phyloP scores from a whole-genome alignment of 1,140 invertebrate species.

The Drosophila ogumai region DNA sequence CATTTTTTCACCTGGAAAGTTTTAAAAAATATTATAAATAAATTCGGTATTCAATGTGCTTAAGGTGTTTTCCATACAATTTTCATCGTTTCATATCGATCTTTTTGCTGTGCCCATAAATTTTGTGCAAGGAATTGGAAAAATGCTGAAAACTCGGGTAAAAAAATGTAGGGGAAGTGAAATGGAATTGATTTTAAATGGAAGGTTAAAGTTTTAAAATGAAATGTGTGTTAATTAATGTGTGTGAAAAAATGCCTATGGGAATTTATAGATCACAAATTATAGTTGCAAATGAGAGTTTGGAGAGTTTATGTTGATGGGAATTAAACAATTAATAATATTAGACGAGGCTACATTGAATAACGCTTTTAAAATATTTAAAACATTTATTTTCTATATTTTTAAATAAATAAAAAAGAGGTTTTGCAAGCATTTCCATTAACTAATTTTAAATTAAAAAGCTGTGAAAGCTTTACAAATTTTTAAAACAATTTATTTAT shows the following conservation, averaged over 20 bases:
- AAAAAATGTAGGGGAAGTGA: slow-evolving; percentile 1
- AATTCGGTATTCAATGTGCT: slow-evolving; percentile 47
- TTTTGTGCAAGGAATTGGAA: slow-evolving; percentile 8
- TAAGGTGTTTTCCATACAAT: slow-evolving; percentile 56
- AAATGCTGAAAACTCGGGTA: background rate
- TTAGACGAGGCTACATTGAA: too few relatives aligned
- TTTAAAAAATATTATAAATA: slow-evolving; percentile 61
- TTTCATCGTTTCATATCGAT: slow-evolving; percentile 29
- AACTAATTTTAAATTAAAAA: too few relatives aligned
- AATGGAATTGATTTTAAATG: slow-evolving; percentile 34
- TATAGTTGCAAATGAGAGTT: background rate
- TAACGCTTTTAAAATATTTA: too few relatives aligned
- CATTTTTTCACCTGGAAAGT: slow-evolving; percentile 45
- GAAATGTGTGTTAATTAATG: slow-evolving; percentile 14
- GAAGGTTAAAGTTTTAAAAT: slow-evolving; percentile 1
- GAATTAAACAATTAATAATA: background rate
- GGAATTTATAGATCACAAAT: background rate
- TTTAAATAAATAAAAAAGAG: too few relatives aligned
- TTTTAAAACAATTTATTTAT: background rate
- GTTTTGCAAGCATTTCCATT: too few relatives aligned
- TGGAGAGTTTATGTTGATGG: background rate
- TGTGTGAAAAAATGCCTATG: background rate
- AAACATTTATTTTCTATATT: too few relatives aligned
- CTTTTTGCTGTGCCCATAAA: background rate
- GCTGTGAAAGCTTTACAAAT: too few relatives aligned